phyloP scores from a whole-genome alignment of 1,140 invertebrate genomes.

The Akabosia matsudoensis region DNA sequence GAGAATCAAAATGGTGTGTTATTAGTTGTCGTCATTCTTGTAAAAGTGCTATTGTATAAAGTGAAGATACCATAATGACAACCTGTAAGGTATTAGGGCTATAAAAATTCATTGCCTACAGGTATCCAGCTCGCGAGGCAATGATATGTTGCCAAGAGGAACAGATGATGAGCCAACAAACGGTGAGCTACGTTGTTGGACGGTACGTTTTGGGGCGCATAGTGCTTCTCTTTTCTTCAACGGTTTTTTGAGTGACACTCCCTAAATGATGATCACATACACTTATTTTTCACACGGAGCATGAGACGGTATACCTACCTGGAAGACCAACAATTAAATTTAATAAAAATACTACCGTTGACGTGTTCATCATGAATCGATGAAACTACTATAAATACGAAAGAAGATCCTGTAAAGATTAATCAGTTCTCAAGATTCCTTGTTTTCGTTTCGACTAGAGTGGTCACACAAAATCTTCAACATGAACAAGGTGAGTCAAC shows the following conservation, averaged over 20 bases:
- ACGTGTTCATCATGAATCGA: background rate
- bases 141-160: too few species aligned
- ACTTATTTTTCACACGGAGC: background rate
- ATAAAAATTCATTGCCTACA: too few species aligned
- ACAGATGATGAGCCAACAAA: too few species aligned
- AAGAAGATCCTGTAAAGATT: background rate
- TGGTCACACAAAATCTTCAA: background rate
- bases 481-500: background rate
- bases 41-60: background rate
- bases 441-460: background rate
- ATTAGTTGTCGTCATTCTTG: background rate
- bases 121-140: too few species aligned
- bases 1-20: background rate
- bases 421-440: background rate
- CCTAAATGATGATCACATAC: background rate
- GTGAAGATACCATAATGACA: background rate
- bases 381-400: slow-evolving; percentile 12
- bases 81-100: too few species aligned
- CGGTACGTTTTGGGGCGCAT: too few species aligned
- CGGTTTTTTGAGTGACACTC: background rate
- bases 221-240: too few species aligned
- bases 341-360: background rate
- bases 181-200: too few species aligned
- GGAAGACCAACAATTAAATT: too few species aligned
- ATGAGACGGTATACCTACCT: too few species aligned